phyloP scores from a whole-genome alignment of 1,140 invertebrate genomes.

The Tetramorium simillimum region DNA sequence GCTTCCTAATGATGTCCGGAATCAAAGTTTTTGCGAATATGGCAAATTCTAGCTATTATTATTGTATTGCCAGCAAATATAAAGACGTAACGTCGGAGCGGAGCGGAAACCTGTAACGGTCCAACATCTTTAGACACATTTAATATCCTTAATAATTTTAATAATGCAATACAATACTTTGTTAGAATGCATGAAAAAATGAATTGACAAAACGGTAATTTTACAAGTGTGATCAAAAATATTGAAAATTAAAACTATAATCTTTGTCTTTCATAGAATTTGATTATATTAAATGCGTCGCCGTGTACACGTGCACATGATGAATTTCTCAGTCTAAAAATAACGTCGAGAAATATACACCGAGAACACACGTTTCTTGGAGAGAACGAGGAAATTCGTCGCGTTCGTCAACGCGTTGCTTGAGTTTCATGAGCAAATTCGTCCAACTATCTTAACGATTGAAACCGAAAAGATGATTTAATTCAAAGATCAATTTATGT shows the following conservation, averaged over 20 bases:
- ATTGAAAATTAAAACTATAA: background rate
- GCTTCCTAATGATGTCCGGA: background rate
- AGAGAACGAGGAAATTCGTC: conserved; percentile 66
- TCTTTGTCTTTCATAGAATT: conserved; percentile 11
- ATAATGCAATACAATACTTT: background rate
- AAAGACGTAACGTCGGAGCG: background rate
- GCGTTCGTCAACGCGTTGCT: conserved; percentile 38
- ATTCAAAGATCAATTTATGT: background rate
- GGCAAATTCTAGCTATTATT: background rate
- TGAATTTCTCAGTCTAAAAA: conserved; percentile 54
- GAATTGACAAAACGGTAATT: background rate
- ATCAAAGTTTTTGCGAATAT: background rate
- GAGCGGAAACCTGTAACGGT: background rate
- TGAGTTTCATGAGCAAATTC: conserved; percentile 51
- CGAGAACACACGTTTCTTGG: conserved; percentile 36
- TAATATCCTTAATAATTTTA: background rate
- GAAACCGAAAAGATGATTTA: conserved; percentile 50
- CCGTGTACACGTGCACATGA: background rate
- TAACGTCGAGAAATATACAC: conserved; percentile 9
- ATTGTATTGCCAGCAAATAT: background rate
- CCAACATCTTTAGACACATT: background rate
- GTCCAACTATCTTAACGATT: conserved; percentile 46
- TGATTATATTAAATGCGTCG: background rate
- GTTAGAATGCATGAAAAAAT: background rate
- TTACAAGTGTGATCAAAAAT: background rate